phyloP scores from a whole-genome alignment of 1,140 invertebrate species.

The Scaptomyza montana region DNA sequence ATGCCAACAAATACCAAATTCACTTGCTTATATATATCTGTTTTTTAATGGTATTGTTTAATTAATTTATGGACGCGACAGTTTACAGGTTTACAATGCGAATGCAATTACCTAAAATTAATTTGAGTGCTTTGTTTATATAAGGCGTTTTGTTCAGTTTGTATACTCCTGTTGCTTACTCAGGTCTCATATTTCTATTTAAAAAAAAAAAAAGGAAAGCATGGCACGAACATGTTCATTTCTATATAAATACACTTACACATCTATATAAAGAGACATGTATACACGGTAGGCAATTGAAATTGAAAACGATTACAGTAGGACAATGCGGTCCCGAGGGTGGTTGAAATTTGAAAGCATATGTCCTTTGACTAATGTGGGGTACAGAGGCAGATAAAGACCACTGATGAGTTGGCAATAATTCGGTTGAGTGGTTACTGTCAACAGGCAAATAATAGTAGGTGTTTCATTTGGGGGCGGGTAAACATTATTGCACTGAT shows the following conservation, averaged over 20 bases:
- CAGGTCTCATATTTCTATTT: constrained; percentile 56
- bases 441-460: constrained; percentile 80
- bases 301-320: constrained; percentile 57
- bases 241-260: constrained; percentile 28
- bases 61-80: neutral
- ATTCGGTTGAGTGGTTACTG: constrained; percentile 79
- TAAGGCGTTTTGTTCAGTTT: constrained; percentile 28
- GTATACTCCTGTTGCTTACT: constrained; percentile 25
- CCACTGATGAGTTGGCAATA: constrained; percentile 80
- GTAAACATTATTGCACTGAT: constrained; percentile 54
- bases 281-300: constrained; percentile 37
- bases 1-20: no score
- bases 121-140: constrained; percentile 62
- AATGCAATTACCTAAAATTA: constrained; percentile 67
- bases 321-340: constrained; percentile 30
- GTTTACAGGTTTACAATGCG: constrained; percentile 13
- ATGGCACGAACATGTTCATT: neutral
- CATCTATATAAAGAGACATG: constrained; percentile 8
- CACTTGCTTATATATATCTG: no score
- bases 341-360: constrained; percentile 62
- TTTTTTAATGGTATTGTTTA: neutral
- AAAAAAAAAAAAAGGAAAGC: neutral
- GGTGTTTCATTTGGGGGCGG: constrained; percentile 68
- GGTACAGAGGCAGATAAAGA: constrained; percentile 58
- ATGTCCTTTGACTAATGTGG: constrained; percentile 58